Evolutionary conservation across 1,140 invertebrate genomes (phyloP), one percentile per base, ranked within the genome.

Genomic region (Pachyrhynchus sulphureomaculatus): DNA sequence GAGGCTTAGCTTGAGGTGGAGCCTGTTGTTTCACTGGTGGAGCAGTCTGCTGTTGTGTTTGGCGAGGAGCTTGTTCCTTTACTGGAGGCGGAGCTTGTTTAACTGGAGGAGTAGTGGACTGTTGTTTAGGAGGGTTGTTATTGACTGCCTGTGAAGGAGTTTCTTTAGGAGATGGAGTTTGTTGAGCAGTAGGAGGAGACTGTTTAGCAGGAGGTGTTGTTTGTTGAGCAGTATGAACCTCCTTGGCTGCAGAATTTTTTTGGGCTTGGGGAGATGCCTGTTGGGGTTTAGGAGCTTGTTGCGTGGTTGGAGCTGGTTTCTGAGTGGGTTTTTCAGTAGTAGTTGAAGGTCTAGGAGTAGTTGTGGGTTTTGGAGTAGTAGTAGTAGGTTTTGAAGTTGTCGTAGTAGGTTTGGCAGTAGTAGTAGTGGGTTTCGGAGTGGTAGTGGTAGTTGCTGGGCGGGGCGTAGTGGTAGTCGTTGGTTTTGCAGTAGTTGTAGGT

Each of bases 271-370:
- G 53, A 29, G 23, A 13, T 10, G 18, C n/a, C 24, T 15, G 53
- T 42, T 42, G 9, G 15, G 18, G 6, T 15, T 15, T n/a, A 2
- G 44, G 1, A 6, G 48, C 6, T 20, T 26, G 48, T 34, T 54
- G 39, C 29, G 47, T 49, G 12, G 60, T 34, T 36, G 66, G 68
- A 18, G 62, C 55, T 8, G 68, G 57, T 13, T 58, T 58, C 32
- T 36, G 44, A 42, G 55, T 64, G n/a, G 68, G 24, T 58, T 71
- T 24, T 29, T 18, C 9, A 17, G 44, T 47, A 15, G 44, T 49
- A 13, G 65, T 65, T 69, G 60, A 49, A 48, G 69, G 71, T 13
- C 69, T 53, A 15, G 72, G 44, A 0, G 66, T 62, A 41, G 60
- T 51, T n/a, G 62, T 52, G 12, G 66, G 53, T 45, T 53, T 62